These are phyloP conservation scores for Callosobruchus maculatus DNA, from an alignment of 2,888 invertebrate species.

Conservation along the genomic window DNA sequence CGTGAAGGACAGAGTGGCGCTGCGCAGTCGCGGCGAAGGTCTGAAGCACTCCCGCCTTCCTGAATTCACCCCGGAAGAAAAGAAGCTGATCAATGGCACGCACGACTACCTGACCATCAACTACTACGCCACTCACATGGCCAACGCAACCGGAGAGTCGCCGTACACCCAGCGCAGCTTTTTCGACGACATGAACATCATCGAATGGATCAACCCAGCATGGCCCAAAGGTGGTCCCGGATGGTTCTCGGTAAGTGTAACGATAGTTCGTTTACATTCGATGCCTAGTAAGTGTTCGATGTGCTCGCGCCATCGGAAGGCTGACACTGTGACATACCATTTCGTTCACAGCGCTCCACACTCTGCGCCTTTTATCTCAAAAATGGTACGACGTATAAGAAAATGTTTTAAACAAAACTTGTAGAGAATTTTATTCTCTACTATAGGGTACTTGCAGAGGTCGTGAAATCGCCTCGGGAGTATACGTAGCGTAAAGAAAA, in stretches of 20 bases:
- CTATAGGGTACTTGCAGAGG: too few species aligned
- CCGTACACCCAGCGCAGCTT: conserved; percentile 13
- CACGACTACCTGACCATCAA: conserved; percentile 74
- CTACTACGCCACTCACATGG: conserved; percentile 63
- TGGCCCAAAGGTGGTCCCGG: conserved; percentile 9
- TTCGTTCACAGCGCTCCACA: too few species aligned
- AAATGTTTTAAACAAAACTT: too few species aligned
- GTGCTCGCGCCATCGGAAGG: too few species aligned
- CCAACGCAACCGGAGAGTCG: conserved; percentile 27
- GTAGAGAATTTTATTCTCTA: too few species aligned
- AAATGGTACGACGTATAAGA: too few species aligned
- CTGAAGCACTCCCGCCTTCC: conserved; percentile 61
- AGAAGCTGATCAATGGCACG: conserved; percentile 58
- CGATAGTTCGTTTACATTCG: conserved; percentile 17
- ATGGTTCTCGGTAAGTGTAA: conserved; percentile 41
- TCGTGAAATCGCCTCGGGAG: too few species aligned
- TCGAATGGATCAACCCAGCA: conserved; percentile 46
- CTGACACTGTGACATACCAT: too few species aligned
- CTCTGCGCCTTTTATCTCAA: too few species aligned
- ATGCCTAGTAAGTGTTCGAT: too few species aligned
- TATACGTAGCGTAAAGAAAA: too few species aligned
- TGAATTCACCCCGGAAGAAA: conserved; percentile 57
- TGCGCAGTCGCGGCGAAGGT: conserved; percentile 59
- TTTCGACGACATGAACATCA: conserved; percentile 42
- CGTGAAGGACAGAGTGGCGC: conserved; percentile 59